Evolutionary conservation across 2,888 invertebrate species (phyloP), one percentile per base, ranked within the genome.

Genomic region (Caenorhabditis zanzibari): DNA sequence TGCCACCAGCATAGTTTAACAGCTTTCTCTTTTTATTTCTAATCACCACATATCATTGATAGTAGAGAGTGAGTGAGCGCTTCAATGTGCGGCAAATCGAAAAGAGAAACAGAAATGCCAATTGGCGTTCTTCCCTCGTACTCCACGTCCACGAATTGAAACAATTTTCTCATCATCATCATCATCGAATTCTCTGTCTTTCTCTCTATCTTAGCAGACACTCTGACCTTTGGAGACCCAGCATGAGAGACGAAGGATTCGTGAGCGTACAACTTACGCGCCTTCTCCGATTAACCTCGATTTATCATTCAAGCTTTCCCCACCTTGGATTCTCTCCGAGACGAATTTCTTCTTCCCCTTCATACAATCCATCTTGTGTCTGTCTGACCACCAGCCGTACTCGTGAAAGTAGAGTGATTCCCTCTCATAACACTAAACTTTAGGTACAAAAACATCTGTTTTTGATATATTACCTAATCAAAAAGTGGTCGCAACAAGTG

Each of bases 301-400:
- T 77, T 71, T 77, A 77, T 77, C 77, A 77, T 77, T 77, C 69
- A 77, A 77, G 77, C 77, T 71, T 77, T 61, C 68, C 26, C 54
- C 68, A 68, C 54, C 52, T 68, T 68, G 66, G 49, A 68, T 68
- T 75, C 66, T 75, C 58, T 47, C 35, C 63, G 69, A 54, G 54
- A 38, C 63, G 41, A 52, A 61, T 66, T 47, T 61, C 64, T 64
- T 41, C 52, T 28, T 16, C 49, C 44, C 35, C 16, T 28, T 14
- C 72, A 41, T n/a, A n/a, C n/a, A n/a, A n/a, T 49, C 35, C 58
- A 68, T 68, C 66, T 66, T 66, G 35, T 52, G 49, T 66, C 49
- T 63, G 44, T 38, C 26, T 47, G 73, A 73, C 73, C 73, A 75
- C 74, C 32, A 56, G 47, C 56, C 64, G 64, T 47, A 56, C 64